Evolutionary conservation across 2,797 vertebrate genomes (phyloP).

Genomic region (Pseudochaenichthys georgianus): DNA sequence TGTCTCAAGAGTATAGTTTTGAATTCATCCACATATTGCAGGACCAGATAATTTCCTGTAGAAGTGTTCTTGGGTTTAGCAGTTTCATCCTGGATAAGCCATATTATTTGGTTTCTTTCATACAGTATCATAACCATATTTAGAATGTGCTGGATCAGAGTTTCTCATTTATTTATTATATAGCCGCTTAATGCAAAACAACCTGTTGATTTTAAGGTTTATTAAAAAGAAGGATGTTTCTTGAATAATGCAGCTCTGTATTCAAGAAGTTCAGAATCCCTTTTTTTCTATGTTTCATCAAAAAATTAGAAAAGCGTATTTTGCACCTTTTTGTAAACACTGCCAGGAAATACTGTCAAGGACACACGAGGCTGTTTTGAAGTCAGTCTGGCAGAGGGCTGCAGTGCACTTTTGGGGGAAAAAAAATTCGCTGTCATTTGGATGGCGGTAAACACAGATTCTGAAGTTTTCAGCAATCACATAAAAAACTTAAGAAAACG

Average conservation of each 20-base stretch:
- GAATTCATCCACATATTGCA: not conserved
- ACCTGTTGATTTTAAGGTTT: not conserved
- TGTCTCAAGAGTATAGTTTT: not conserved
- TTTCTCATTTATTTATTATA: not conserved
- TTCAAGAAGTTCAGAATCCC: not conserved
- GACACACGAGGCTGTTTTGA: conserved; percentile 15
- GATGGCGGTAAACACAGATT: no score
- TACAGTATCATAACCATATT: not conserved
- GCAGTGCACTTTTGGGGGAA: not conserved
- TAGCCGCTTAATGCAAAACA: not conserved
- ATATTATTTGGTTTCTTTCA: not conserved
- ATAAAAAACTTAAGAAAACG: no score
- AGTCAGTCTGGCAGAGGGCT: conserved; percentile 11
- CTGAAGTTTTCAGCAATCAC: no score
- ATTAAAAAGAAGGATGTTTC: not conserved
- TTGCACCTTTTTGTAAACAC: not conserved
- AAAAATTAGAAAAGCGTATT: not conserved
- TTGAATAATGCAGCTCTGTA: not conserved
- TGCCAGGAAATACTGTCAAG: conserved; percentile 7
- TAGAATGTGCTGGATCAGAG: not conserved
- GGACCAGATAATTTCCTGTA: not conserved
- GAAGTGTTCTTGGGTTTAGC: not conserved
- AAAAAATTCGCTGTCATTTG: no score
- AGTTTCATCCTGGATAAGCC: not conserved
- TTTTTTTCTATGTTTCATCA: conserved; percentile 2